Evolutionary conservation across 2,888 invertebrate species (phyloP).

Genomic region (Patella caerulea): DNA sequence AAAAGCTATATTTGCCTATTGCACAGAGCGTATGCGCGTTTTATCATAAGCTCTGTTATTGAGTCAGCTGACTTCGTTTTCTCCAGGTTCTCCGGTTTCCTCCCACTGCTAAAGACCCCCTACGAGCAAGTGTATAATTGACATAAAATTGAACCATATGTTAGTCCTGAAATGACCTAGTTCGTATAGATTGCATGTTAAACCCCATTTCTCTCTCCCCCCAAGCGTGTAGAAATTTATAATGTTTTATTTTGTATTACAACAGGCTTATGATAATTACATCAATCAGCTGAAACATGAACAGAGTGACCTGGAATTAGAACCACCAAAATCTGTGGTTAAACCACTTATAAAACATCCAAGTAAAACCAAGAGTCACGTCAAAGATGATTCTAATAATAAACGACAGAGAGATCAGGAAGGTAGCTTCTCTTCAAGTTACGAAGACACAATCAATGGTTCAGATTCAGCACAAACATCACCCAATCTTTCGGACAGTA

Average conservation of each 20-base stretch:
- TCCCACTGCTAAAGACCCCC: no score
- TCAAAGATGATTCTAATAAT: no score
- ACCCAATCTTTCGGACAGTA: conserved; percentile 39
- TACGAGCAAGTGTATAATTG: no score
- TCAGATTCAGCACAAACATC: conserved; percentile 57
- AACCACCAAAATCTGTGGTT: conserved; percentile 54
- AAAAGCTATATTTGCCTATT: no score
- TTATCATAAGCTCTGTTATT: no score
- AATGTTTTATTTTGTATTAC: background rate
- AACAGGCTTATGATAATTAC: conserved; percentile 69
- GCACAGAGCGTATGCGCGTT: no score
- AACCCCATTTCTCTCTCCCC: no score
- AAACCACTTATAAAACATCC: conserved; percentile 73
- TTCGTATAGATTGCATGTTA: no score
- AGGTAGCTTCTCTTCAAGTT: conserved; percentile 38
- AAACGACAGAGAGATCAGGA: conserved; percentile 34
- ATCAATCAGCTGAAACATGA: conserved; percentile 67
- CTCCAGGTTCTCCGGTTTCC: no score
- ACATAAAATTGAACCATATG: no score
- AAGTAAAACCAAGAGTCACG: conserved; percentile 36
- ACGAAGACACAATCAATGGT: conserved; percentile 52
- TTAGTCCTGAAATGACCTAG: no score
- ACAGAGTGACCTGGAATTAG: conserved; percentile 68
- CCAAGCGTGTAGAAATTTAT: background rate
- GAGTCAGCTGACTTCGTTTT: no score